Base-by-base conservation (phyloP, 35 echinoderm and acorn worm species). In the Apostichopus japonicus region DNA sequence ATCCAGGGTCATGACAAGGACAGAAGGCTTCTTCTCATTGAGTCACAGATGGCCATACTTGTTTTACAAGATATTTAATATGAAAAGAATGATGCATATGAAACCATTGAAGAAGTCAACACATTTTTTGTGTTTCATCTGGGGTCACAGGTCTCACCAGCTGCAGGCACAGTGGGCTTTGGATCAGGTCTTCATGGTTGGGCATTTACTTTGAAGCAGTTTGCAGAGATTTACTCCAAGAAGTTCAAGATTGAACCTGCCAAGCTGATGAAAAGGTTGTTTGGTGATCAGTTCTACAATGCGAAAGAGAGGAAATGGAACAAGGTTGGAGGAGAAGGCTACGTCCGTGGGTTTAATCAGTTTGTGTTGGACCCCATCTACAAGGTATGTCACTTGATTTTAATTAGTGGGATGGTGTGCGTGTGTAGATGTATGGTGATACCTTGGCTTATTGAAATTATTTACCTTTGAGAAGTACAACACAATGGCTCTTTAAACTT, bases 321-420 rank as follows among this genome's bases (percentile, higher is more conserved):
- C 91, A 96, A 96, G 54, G n/a, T n/a, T 25, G 93, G 88, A 55
- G 95, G 95, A 17, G 97, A 96, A n/a, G 93, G 94, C 1, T 96
- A 84, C 54, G 92, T 96, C 6, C 91, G 97, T 65, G 97, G 97
- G 10, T 99, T 96, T 93, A 94, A 93, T 80, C 93, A 94, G 71
- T 99, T 99, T 77, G 92, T 99, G n/a, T 76, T 99, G 94, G 97
- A 99, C 53, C 97, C 97, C 7, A 96, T 99, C 77, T 99, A 95
- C 95, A 99, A 99, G 97, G 97, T 99, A 92, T 77, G 55, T 22
- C 21, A 16, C 27, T 33, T 33, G 27, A 33, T 1, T 33, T 33
- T 33, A 33, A 33, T 33, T 33, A 62, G 1, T 14, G 27, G 27
- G 27, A 33, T 59, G 57, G 11, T 59, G 57, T 59, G 6, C 5